Percentiles rank a stretch among this genome's conserved stretches.
Conservation (phyloP, 1,140 invertebrate genomes). For the Neomicropteryx cornuta region DNA sequence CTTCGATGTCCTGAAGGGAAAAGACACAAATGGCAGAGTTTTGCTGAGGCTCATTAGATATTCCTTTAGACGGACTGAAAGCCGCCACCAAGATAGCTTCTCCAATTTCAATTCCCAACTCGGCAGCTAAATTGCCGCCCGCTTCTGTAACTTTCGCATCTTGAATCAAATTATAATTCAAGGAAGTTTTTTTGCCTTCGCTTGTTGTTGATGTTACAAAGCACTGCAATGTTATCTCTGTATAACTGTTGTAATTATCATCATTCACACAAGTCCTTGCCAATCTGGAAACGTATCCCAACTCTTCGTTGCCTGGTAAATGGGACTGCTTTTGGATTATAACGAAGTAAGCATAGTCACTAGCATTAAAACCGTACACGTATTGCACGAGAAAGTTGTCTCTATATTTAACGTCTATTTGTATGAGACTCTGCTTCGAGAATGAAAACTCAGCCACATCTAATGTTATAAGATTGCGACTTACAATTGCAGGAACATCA, state of each 20-base stretch:
- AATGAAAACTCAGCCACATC: conserved; percentile 76
- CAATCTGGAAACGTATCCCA: conserved; percentile 80
- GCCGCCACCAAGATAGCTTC: conserved; percentile 70
- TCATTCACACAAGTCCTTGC: conserved; percentile 89
- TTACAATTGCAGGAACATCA: conserved; percentile 86
- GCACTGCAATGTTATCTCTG: conserved; percentile 88
- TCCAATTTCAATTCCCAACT: conserved; percentile 64
- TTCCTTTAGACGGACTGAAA: conserved; percentile 76
- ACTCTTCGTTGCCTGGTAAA: conserved; percentile 75
- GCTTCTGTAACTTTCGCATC: conserved; percentile 79
- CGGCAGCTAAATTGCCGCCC: conserved; percentile 66
- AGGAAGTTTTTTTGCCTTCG: conserved; percentile 37
- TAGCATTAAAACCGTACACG: conserved; percentile 91
- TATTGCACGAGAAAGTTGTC: conserved; percentile 93
- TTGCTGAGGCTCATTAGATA: conserved; percentile 61
- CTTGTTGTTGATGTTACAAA: conserved; percentile 36
- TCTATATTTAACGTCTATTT: conserved; percentile 87
- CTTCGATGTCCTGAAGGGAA: conserved; percentile 78
- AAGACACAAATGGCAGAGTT: conserved; percentile 80
- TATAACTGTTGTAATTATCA: conserved; percentile 89
- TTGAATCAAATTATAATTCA: conserved; percentile 80
- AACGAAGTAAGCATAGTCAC: conserved; percentile 90
- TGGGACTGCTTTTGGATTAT: conserved; percentile 89
- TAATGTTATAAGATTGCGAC: conserved; percentile 66
- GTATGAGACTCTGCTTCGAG: conserved; percentile 75